Percentiles rank a stretch among this genome's conserved stretches.
These are phyloP conservation scores for Campylorhamphus procurvoides DNA, from an alignment of 2,113 vertebrate species.

Conservation along the genomic window DNA sequence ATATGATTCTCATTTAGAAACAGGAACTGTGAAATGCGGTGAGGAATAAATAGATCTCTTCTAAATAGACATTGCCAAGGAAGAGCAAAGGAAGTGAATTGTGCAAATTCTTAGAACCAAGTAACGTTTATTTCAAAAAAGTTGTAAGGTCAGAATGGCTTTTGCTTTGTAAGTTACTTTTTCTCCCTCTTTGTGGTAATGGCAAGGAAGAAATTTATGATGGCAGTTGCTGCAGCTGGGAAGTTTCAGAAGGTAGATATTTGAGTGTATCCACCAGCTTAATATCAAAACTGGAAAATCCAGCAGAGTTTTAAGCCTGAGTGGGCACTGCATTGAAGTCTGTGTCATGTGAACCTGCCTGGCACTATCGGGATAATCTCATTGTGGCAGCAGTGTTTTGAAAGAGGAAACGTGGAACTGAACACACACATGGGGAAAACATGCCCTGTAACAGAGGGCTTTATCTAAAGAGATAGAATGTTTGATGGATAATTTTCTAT, in stretches of 20 bases:
- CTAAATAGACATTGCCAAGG: conserved; percentile 42
- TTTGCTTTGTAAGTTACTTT: conserved; percentile 22
- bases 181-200: not conserved
- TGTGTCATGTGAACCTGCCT: not conserved
- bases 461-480: not conserved
- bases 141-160: not conserved
- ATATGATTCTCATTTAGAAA: conserved; percentile 49
- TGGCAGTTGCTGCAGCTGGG: not conserved
- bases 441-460: not conserved
- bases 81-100: conserved; percentile 58
- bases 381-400: not conserved
- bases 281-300: not conserved
- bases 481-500: not conserved
- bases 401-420: not conserved
- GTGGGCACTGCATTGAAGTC: not conserved
- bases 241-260: not conserved
- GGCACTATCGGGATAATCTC: not conserved
- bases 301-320: not conserved
- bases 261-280: not conserved
- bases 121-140: conserved; percentile 22
- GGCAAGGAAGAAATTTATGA: not conserved
- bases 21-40: conserved; percentile 54
- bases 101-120: conserved; percentile 45
- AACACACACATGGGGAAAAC: not conserved
- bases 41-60: conserved; percentile 58